Evolutionary conservation across 2,797 vertebrate genomes (phyloP), one percentile per base, ranked within the genome.

Genomic region (Poecilia gillii): DNA sequence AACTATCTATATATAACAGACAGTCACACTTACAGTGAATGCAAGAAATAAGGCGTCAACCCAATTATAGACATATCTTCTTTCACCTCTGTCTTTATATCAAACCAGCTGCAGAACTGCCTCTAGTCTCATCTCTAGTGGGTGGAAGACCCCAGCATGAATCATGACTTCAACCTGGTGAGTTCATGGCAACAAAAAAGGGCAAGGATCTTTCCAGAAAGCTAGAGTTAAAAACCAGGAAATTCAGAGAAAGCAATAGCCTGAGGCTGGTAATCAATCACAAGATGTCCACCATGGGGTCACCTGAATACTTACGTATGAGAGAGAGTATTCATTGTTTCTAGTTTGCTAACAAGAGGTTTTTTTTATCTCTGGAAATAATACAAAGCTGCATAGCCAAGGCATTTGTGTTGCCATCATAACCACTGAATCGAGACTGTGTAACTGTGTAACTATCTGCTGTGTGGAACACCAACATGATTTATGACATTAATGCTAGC

Each of bases 181-280:
- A 88, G 83, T 88, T 93, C 93, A 94, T 92, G 80, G 93, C 91
- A 83, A 81, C 81, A 89, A 87, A 92, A 89, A 85, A 92, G 90
- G 76, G 82, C 80, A 90, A 75, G 83, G 89, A 88, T 90, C 84
- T 85, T 78, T 62, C 20, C 87, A 93, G 91, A 92, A 93, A 92
- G 84, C 86, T 64, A 68, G 82, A 79, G 81, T 90, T 92, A 89
- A 88, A 90, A 89, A 87, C 75, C 90, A 94, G 93, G 91, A 94
- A 94, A 91, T 93, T 88, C 79, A 87, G 84, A 89, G 71, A 88
- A 62, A 84, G 85, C 84, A 83, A 86, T 77, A 84, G 90, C 94
- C 88, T 1, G 13, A 82, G 92, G 94, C 90, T 55, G 43, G 88
- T 91, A 87, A 94, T 95, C 92, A 92, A 94, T 95, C 94, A 94